Conservation (phyloP, 23 tunicate species). For the Botrylloides violaceus region DNA sequence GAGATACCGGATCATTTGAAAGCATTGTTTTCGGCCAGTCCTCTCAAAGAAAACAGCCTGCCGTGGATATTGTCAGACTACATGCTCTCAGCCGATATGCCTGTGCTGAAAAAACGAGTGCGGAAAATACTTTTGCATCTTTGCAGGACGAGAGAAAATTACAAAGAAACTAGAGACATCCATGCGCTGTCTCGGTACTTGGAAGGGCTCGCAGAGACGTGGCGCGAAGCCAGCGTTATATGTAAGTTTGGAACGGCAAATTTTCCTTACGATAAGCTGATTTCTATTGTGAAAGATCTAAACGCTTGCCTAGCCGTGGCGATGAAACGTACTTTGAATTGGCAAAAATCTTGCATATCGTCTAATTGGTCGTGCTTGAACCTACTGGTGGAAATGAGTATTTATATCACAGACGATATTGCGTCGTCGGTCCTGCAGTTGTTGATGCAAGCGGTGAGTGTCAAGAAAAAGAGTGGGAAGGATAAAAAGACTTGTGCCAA, state of each 20-base stretch:
- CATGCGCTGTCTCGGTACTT: slow-evolving; percentile 59
- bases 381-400: slow-evolving; percentile 42
- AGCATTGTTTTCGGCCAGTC: neutral
- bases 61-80: slow-evolving; percentile 48
- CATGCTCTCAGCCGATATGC: slow-evolving; percentile 73
- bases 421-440: slow-evolving; percentile 53
- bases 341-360: slow-evolving; percentile 67
- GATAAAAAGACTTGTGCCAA: neutral
- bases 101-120: slow-evolving; percentile 51
- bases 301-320: slow-evolving; percentile 65
- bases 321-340: slow-evolving; percentile 45
- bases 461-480: neutral
- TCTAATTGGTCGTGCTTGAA: slow-evolving; percentile 26
- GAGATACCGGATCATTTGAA: neutral
- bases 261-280: slow-evolving; percentile 67
- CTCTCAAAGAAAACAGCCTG: slow-evolving; percentile 27
- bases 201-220: slow-evolving; percentile 22
- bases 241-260: slow-evolving; percentile 22
- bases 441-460: slow-evolving; percentile 47
- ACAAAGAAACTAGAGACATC: slow-evolving; percentile 63
- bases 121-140: slow-evolving; percentile 57
- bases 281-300: slow-evolving; percentile 45
- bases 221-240: slow-evolving; percentile 14
- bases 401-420: slow-evolving; percentile 42
- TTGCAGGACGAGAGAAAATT: slow-evolving; percentile 69